phyloP scores from a whole-genome alignment of 2,888 invertebrate genomes.

The Polyploca ridens region DNA sequence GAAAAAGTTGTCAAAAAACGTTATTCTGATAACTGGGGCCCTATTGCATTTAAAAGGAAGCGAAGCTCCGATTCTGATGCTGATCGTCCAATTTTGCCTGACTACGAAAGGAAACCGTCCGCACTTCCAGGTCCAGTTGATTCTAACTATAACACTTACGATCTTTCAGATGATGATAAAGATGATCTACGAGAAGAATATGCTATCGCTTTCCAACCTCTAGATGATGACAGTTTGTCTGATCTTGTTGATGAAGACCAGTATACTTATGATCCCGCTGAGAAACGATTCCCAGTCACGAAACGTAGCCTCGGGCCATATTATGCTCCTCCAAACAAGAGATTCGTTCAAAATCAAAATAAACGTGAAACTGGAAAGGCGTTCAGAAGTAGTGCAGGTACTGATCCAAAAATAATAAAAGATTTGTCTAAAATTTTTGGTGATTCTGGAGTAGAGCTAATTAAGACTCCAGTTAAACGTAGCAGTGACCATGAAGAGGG shows the following conservation, averaged over 20 bases:
- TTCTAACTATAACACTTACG: constrained; percentile 66
- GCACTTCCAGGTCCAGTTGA: constrained; percentile 30
- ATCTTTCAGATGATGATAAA: constrained; percentile 69
- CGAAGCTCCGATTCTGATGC: constrained; percentile 69
- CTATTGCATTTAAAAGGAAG: constrained; percentile 80
- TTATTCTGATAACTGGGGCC: constrained; percentile 77
- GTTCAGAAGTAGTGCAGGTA: constrained; percentile 79
- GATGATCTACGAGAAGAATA: constrained; percentile 77
- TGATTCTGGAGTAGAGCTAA: constrained; percentile 62
- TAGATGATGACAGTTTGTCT: constrained; percentile 71
- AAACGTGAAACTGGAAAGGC: constrained; percentile 62
- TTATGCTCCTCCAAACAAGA: constrained; percentile 60
- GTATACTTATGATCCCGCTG: constrained; percentile 68
- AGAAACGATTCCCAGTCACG: constrained; percentile 87
- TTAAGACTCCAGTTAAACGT: constrained; percentile 83
- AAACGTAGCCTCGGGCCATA: constrained; percentile 85
- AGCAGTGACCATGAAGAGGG: constrained; percentile 67
- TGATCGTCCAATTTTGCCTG: constrained; percentile 50
- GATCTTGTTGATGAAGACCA: constrained; percentile 73
- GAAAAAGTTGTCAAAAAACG: constrained; percentile 78
- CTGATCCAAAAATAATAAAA: constrained; percentile 88
- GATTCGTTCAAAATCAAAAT: constrained; percentile 60
- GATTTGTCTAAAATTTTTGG: constrained; percentile 89
- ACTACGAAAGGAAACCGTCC: constrained; percentile 45
- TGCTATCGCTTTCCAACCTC: constrained; percentile 77